These are phyloP conservation scores for Zonitis immaculata DNA, from an alignment of 2,888 invertebrate genomes.

Conservation along the genomic window DNA sequence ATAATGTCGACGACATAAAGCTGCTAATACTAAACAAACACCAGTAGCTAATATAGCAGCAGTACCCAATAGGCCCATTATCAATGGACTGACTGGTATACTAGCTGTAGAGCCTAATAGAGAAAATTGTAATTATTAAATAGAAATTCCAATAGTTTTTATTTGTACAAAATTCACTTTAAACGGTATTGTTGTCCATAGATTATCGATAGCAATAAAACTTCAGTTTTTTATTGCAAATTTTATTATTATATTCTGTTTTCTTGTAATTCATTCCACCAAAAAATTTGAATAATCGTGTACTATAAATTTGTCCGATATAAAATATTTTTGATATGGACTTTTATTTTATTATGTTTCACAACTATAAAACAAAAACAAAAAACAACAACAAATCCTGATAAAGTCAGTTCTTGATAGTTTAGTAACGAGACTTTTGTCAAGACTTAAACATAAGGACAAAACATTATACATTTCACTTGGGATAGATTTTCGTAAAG, in stretches of 20 bases:
- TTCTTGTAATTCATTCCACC: not conserved
- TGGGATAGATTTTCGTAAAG: not conserved
- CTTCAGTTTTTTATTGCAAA: not conserved
- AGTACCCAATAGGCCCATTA: conserved; percentile 71
- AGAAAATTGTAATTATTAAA: too few relatives aligned
- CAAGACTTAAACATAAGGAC: conserved; percentile 4
- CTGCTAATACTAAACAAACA: conserved; percentile 71
- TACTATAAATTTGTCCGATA: not conserved
- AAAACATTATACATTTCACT: not conserved
- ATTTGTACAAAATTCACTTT: not conserved
- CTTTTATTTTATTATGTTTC: not conserved
- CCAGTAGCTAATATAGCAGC: conserved; percentile 71
- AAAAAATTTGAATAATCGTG: not conserved
- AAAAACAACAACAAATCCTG: not conserved
- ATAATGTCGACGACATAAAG: conserved; percentile 57
- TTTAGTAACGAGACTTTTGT: conserved; percentile 10
- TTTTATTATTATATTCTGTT: not conserved
- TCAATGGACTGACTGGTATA: conserved; percentile 67
- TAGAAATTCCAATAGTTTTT: too few relatives aligned
- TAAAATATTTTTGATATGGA: not conserved
- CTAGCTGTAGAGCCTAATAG: conserved; percentile 62
- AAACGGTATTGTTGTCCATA: too few relatives aligned
- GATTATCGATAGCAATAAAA: not conserved
- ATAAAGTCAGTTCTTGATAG: conserved; percentile 17
- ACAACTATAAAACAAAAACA: not conserved